These are phyloP conservation scores for Drosophila micromelanica DNA, from an alignment of 1,140 invertebrate genomes.

Conservation along the genomic window DNA sequence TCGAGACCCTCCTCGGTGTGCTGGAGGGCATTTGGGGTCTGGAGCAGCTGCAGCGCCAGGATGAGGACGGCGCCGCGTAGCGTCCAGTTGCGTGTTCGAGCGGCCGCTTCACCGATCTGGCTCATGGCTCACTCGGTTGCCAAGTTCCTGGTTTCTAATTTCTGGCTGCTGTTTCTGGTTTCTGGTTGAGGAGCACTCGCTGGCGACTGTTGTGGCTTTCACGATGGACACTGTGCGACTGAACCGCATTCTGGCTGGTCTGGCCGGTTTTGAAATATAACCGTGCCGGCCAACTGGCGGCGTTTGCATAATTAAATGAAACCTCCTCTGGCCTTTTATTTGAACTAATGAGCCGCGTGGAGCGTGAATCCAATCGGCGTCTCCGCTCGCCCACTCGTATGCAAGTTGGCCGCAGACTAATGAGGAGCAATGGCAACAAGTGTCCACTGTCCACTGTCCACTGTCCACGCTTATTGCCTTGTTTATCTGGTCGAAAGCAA, in stretches of 20 bases:
- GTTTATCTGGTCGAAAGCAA: slow-evolving; percentile 54
- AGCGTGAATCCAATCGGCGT: background rate
- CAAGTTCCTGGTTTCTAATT: too few species aligned
- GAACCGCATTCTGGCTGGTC: slow-evolving; percentile 45
- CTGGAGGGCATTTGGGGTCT: slow-evolving; percentile 60
- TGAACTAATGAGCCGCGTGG: slow-evolving; percentile 67
- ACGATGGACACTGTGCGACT: slow-evolving; percentile 56
- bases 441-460: slow-evolving; percentile 44
- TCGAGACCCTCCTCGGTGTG: slow-evolving; percentile 84
- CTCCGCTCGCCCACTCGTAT: slow-evolving; percentile 6
- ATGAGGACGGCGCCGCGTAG: slow-evolving; percentile 56
- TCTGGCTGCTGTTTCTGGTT: background rate
- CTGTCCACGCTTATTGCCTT: slow-evolving; percentile 66
- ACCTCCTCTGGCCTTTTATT: slow-evolving; percentile 50
- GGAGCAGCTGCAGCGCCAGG: slow-evolving; percentile 65
- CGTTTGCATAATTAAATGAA: slow-evolving; percentile 71
- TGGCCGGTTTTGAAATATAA: slow-evolving; percentile 70
- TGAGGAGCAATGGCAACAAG: slow-evolving; percentile 74
- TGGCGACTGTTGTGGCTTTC: slow-evolving; percentile 21
- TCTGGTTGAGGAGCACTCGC: background rate
- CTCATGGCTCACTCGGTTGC: slow-evolving; percentile 21
- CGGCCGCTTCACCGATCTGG: slow-evolving; percentile 15
- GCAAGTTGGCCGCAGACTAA: slow-evolving; percentile 45
- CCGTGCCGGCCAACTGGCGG: slow-evolving; percentile 48
- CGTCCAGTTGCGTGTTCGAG: slow-evolving; percentile 50